Conservation (phyloP, 2,797 vertebrate species). For the Graptemys geographica region DNA sequence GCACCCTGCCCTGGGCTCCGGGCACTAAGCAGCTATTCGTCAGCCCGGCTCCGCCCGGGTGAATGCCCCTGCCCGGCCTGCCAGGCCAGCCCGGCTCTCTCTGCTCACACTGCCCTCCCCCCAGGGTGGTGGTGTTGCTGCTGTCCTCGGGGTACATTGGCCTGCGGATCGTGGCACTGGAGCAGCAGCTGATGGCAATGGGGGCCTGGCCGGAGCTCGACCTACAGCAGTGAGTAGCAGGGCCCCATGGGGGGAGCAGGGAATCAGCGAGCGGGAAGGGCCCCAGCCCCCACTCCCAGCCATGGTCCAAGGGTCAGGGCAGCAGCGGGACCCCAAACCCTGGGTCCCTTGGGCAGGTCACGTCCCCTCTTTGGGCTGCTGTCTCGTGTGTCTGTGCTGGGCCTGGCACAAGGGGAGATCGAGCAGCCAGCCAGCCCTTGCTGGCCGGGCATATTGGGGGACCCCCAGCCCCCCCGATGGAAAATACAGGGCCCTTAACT, state of each 20-base stretch:
- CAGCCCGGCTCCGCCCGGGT: background rate
- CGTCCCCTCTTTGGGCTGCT: background rate
- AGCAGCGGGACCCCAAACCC: too few relatives aligned
- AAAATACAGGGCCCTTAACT: too few relatives aligned
- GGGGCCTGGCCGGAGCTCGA: constrained; percentile 81
- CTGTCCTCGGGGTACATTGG: constrained; percentile 91
- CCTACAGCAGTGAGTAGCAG: constrained; percentile 26
- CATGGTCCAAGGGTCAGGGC: background rate
- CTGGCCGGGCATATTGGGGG: too few relatives aligned
- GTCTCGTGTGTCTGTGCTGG: too few relatives aligned
- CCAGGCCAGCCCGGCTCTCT: background rate
- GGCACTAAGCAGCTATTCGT: background rate
- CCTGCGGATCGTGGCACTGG: constrained; percentile 87
- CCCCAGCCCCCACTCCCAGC: background rate
- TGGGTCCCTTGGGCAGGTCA: background rate
- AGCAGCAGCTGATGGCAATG: constrained; percentile 84
- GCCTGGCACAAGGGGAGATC: too few relatives aligned
- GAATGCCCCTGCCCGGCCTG: background rate
- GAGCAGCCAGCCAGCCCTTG: too few relatives aligned
- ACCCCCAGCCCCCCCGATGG: too few relatives aligned
- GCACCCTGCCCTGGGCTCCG: too few relatives aligned
- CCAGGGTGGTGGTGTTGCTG: constrained; percentile 87
- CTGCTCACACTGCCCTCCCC: background rate
- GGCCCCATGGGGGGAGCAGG: background rate
- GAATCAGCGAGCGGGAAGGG: background rate